Evolutionary conservation across 2,113 vertebrate genomes (phyloP), one percentile per base, ranked within the genome.

Genomic region (Zapornia atra): DNA sequence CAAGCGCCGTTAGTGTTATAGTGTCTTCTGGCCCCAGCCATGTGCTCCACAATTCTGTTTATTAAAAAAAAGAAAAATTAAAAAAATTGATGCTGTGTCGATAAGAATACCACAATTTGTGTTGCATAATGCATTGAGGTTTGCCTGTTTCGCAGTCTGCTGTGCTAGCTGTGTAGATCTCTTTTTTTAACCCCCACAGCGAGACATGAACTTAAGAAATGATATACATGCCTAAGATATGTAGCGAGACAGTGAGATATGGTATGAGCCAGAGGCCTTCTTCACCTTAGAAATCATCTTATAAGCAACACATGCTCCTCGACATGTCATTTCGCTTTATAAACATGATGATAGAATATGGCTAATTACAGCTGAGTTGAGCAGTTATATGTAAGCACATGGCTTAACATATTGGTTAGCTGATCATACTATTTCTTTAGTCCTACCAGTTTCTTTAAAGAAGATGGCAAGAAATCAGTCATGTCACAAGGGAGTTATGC

Each of bases 341-440:
- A 87, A 93, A 91, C 25, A 22, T 4, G 64, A 46, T 82, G 94
- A 71, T 93, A 81, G 96, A 71, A 70, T 71, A 13, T 71, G 92
- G 80, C 86, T 95, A 57, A 89, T 84, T 86, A 83, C 65, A 77
- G 61, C 77, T 36, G 92, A 96, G 72, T 79, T 7, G 68, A 95
- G 96, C 90, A 96, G 72, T 81, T 96, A 17, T n/a, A 29, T 94
- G 36, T 69, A 63, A 94, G 88, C 88, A 94, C 94, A 71, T 87
- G 94, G 78, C 28, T 92, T 88, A 56, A 50, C 73, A 72, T 75
- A 77, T 53, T 92, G 88, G 54, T 72, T 91, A 91, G 81, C 83
- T 92, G 94, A 90, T 85, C 70, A 38, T 13, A 36, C 66, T 72
- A 95, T 42, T 73, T 44, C 70, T 90, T 77, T 76, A 51, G 57